These are phyloP conservation scores for Calyptomena viridis DNA, from an alignment of 2,113 vertebrate species.

Conservation along the genomic window DNA sequence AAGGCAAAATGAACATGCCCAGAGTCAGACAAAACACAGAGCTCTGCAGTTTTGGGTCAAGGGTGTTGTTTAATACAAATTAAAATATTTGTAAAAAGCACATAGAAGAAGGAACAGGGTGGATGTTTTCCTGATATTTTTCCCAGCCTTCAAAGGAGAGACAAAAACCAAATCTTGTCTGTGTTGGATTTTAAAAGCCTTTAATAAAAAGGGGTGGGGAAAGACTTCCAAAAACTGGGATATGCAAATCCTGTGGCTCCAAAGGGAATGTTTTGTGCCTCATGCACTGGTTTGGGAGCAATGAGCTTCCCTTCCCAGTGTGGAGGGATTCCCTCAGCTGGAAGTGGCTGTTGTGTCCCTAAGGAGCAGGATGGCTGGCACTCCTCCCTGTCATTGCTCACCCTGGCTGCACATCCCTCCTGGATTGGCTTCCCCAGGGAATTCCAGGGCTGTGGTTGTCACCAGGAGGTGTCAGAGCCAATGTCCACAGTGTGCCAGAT, in stretches of 20 bases:
- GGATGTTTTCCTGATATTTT: not conserved
- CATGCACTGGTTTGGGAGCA: not conserved
- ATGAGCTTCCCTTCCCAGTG: not conserved
- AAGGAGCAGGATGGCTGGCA: too few species aligned
- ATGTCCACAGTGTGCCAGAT: not conserved
- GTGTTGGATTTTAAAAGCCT: not conserved
- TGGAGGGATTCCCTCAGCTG: not conserved
- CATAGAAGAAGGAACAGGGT: too few species aligned
- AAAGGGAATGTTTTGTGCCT: not conserved
- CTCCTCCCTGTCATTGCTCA: too few species aligned
- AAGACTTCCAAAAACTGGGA: not conserved
- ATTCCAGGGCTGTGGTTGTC: not conserved
- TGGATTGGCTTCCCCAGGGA: too few species aligned
- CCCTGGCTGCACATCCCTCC: too few species aligned
- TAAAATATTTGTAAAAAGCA: not conserved
- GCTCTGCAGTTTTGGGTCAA: not conserved
- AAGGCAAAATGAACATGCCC: not conserved
- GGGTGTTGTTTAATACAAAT: not conserved
- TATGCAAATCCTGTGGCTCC: not conserved
- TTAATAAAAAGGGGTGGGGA: not conserved
- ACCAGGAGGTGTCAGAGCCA: not conserved
- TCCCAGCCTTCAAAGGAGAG: not conserved
- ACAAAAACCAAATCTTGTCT: not conserved
- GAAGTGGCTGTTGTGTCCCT: not conserved
- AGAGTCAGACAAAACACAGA: not conserved